Percentiles rank a stretch among this genome's conserved stretches.
Evolutionary conservation across 2,888 invertebrate genomes (phyloP).

Genomic region (Amiota communis): DNA sequence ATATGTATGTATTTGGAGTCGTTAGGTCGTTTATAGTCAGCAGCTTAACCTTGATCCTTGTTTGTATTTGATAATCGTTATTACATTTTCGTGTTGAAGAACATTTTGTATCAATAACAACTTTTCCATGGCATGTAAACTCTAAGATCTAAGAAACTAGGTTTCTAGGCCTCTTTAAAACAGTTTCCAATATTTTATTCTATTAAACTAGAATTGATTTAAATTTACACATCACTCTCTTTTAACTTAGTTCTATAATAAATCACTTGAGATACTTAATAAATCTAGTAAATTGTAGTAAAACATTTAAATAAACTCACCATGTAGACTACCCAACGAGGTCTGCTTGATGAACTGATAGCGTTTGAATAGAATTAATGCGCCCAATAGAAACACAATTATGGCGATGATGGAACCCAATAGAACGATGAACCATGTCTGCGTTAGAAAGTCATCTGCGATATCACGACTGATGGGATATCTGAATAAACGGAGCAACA

Average conservation of each 20-base stretch:
- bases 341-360: slow-evolving; percentile 82
- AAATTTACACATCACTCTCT: no score
- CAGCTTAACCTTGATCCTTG: slow-evolving; percentile 56
- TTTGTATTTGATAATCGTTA: slow-evolving; percentile 36
- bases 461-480: slow-evolving; percentile 75
- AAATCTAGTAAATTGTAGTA: background rate
- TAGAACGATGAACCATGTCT: slow-evolving; percentile 92
- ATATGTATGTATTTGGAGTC: slow-evolving; percentile 18
- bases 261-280: no score
- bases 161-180: no score
- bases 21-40: slow-evolving; percentile 61
- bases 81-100: slow-evolving; percentile 3
- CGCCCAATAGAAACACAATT: slow-evolving; percentile 86
- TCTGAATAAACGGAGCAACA: slow-evolving; percentile 64
- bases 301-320: slow-evolving; percentile 60
- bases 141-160: no score
- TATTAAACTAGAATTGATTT: no score
- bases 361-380: slow-evolving; percentile 84
- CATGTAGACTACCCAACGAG: slow-evolving; percentile 77
- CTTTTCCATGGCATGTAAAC: no score
- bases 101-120: no score
- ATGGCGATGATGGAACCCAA: slow-evolving; percentile 89
- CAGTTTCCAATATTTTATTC: no score
- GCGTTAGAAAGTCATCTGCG: slow-evolving; percentile 84
- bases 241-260: no score